Conservation (phyloP, 2,888 invertebrate genomes). For the Calliopum simillimum region DNA sequence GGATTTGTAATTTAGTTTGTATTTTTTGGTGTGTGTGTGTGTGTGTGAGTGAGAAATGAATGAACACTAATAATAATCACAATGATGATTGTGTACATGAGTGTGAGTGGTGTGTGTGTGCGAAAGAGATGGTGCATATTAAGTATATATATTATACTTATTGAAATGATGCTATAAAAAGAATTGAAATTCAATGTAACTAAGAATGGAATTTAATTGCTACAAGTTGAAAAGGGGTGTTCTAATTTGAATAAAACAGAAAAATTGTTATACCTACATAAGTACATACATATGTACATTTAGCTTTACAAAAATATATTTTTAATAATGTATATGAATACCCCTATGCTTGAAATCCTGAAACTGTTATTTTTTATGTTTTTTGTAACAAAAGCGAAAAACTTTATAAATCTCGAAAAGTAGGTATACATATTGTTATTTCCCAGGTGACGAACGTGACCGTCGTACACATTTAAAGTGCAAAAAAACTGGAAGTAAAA, state of each 20-base stretch:
- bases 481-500: too few relatives aligned
- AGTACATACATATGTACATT: neutral
- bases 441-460: too few relatives aligned
- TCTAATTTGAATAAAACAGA: conserved; percentile 6
- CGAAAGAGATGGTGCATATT: conserved; percentile 1
- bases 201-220: neutral
- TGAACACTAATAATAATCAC: neutral
- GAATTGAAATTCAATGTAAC: neutral
- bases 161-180: conserved; percentile 5
- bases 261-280: neutral
- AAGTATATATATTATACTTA: neutral
- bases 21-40: conserved; percentile 8
- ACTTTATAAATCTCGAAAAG: too few relatives aligned
- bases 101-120: neutral
- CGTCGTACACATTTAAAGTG: too few relatives aligned
- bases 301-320: too few relatives aligned
- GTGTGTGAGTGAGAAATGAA: conserved; percentile 1
- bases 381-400: too few relatives aligned
- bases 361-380: too few relatives aligned
- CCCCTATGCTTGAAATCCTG: too few relatives aligned
- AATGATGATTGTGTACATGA: neutral
- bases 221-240: neutral
- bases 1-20: conserved; percentile 62
- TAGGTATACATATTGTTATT: too few relatives aligned
- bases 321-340: too few relatives aligned